phyloP scores from a whole-genome alignment of 1,140 invertebrate genomes.

The Vanessa atalanta region DNA sequence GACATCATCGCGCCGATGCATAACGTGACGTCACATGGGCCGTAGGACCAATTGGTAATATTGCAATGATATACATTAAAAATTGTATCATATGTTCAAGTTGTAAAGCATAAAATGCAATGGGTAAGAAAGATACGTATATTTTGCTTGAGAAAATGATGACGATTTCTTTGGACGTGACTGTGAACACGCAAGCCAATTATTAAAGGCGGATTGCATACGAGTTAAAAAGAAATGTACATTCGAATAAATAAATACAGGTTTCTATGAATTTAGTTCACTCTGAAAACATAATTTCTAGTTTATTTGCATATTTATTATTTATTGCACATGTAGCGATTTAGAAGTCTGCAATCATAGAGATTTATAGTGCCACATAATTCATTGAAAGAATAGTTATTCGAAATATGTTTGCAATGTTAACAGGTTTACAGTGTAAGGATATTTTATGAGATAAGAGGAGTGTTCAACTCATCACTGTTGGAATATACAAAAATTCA shows the following conservation, averaged over 20 bases:
- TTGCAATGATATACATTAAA: conserved; percentile 5
- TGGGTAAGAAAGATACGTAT: neutral
- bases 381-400: too few species aligned
- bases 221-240: neutral
- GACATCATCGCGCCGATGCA: conserved; percentile 41
- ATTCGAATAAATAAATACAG: neutral
- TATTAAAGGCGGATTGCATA: conserved; percentile 27
- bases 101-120: conserved; percentile 9
- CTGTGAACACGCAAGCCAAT: conserved; percentile 37
- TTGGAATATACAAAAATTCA: too few species aligned
- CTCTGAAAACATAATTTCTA: too few species aligned
- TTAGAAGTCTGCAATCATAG: too few species aligned
- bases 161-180: conserved; percentile 39
- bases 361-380: too few species aligned
- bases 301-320: too few species aligned
- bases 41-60: neutral
- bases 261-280: neutral
- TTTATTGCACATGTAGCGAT: too few species aligned
- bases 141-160: conserved; percentile 20
- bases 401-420: too few species aligned
- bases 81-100: conserved; percentile 15
- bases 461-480: too few species aligned
- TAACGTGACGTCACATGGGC: conserved; percentile 31
- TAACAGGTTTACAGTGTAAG: too few species aligned
- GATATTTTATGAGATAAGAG: too few species aligned